phyloP scores from a whole-genome alignment of 2,113 vertebrate genomes.

The Polyodon spathula region DNA sequence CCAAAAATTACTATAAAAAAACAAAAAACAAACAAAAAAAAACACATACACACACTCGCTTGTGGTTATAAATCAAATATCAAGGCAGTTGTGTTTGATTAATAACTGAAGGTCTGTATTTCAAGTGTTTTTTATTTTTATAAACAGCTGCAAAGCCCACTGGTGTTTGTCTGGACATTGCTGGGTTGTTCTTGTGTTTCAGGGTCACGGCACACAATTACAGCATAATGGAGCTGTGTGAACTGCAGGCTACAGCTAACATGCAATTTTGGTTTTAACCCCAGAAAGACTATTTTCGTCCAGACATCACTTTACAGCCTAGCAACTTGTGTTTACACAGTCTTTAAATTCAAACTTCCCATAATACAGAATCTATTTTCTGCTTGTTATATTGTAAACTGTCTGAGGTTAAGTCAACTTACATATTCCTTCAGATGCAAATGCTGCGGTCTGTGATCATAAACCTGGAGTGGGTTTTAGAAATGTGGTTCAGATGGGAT shows the following conservation, averaged over 20 bases:
- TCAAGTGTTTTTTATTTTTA: not conserved
- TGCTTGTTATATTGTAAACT: slow-evolving; percentile 24
- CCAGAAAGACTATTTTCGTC: slow-evolving; percentile 39
- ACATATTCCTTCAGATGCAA: too few relatives aligned
- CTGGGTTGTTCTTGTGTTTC: slow-evolving; percentile 12
- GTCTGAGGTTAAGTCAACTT: slow-evolving; percentile 13
- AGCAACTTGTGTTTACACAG: slow-evolving; percentile 44
- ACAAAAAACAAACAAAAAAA: too few relatives aligned
- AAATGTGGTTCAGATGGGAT: too few relatives aligned
- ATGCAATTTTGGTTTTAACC: slow-evolving; percentile 50
- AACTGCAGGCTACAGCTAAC: slow-evolving; percentile 28
- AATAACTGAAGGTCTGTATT: not conserved
- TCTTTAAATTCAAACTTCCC: slow-evolving; percentile 25
- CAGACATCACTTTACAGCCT: slow-evolving; percentile 42
- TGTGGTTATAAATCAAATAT: slow-evolving; percentile 26
- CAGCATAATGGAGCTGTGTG: slow-evolving; percentile 43
- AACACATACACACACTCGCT: slow-evolving; percentile 5
- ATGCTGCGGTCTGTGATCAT: too few relatives aligned
- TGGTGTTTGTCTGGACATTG: slow-evolving; percentile 3
- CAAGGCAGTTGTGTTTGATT: slow-evolving; percentile 1
- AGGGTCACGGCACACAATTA: slow-evolving; percentile 32
- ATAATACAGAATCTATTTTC: slow-evolving; percentile 20
- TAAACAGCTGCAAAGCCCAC: slow-evolving; percentile 8
- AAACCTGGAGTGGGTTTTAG: too few relatives aligned
- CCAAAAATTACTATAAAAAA: too few relatives aligned